phyloP scores from a whole-genome alignment of 2,113 vertebrate genomes.

The Xiphias gladius region DNA sequence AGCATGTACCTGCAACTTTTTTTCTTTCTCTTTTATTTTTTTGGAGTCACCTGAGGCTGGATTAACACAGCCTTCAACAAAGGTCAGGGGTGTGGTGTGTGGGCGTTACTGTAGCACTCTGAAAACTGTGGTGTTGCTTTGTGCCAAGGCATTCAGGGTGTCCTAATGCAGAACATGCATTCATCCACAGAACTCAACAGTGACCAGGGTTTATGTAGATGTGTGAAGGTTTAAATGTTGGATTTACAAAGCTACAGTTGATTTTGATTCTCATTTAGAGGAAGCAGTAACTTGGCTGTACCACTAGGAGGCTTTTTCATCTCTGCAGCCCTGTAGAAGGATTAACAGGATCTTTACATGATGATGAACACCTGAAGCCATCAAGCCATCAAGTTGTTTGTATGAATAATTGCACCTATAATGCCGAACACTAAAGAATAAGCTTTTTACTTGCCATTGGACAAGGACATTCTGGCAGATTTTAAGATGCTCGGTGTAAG shows the following conservation, averaged over 20 bases:
- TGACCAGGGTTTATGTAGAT: not conserved
- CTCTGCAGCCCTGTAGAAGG: constrained; percentile 8
- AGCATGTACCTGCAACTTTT: constrained; percentile 63
- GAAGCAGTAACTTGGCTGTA: constrained; percentile 10
- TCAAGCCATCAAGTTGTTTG: not conserved
- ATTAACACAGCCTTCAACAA: constrained; percentile 53
- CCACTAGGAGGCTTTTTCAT: constrained; percentile 31
- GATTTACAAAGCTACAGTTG: too few relatives aligned
- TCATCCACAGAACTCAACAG: constrained; percentile 2
- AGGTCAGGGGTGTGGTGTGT: constrained; percentile 64
- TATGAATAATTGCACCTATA: not conserved
- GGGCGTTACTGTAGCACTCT: constrained; percentile 51
- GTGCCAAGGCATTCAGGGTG: constrained; percentile 16
- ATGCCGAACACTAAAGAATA: not conserved
- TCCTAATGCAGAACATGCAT: constrained; percentile 9
- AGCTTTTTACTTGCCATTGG: not conserved
- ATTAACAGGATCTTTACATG: constrained; percentile 31
- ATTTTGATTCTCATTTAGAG: not conserved
- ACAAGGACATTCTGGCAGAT: not conserved
- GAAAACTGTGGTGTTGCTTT: constrained; percentile 33
- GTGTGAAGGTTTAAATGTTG: not conserved
- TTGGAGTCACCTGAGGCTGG: constrained; percentile 49
- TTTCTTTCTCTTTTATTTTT: not conserved
- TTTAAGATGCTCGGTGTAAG: constrained; percentile 70
- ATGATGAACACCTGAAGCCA: constrained; percentile 17